phyloP scores from a whole-genome alignment of 2,797 vertebrate species.

The Pseudocheirus occidentalis region DNA sequence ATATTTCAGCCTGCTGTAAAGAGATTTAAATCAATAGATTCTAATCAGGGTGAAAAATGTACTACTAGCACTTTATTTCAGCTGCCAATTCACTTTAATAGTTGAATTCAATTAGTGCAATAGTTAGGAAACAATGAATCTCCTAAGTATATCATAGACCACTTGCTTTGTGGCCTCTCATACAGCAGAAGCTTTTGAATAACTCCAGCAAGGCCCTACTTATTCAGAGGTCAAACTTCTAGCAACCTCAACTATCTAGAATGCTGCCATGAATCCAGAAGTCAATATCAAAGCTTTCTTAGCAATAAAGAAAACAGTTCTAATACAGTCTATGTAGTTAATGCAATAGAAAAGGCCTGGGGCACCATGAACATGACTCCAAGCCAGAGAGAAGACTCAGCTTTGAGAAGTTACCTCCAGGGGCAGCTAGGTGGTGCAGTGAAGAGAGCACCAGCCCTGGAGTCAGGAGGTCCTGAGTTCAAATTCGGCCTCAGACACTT shows the following conservation, averaged over 20 bases:
- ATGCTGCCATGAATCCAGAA: not conserved
- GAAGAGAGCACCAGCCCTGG: too few relatives aligned
- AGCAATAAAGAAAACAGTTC: not conserved
- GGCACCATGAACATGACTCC: not conserved
- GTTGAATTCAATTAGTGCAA: not conserved
- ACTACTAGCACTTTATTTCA: slow-evolving; percentile 26
- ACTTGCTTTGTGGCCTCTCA: not conserved
- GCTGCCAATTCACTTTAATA: slow-evolving; percentile 4
- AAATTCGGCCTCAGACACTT: too few relatives aligned
- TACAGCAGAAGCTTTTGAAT: not conserved
- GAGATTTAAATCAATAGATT: slow-evolving; percentile 1
- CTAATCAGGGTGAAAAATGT: not conserved
- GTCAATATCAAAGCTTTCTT: not conserved
- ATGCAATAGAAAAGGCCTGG: slow-evolving; percentile 8
- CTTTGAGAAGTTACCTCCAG: not conserved
- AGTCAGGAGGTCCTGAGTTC: too few relatives aligned
- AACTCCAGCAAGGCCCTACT: not conserved
- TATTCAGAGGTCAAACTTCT: not conserved
- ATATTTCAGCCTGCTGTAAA: not conserved
- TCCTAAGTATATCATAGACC: not conserved
- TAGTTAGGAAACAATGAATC: not conserved
- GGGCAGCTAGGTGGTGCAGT: too few relatives aligned
- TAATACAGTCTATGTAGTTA: not conserved
- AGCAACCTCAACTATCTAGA: not conserved
- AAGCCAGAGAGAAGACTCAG: not conserved